Percentiles rank a stretch among this genome's conserved stretches.
Conservation (phyloP, 1,140 invertebrate species). For the Zaprionus kolodkinae region DNA sequence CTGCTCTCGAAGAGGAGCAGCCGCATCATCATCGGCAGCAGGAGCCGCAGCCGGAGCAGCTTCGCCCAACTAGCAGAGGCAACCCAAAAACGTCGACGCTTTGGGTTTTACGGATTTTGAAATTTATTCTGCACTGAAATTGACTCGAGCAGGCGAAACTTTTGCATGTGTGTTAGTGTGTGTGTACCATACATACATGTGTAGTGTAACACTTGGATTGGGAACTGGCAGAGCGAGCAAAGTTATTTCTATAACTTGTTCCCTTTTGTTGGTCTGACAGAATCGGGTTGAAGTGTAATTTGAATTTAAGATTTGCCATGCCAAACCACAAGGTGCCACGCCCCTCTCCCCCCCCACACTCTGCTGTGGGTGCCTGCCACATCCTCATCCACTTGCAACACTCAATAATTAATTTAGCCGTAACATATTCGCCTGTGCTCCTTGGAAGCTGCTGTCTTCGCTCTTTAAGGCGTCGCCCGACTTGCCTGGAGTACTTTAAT, state of each 20-base stretch:
- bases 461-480: slow-evolving; percentile 27
- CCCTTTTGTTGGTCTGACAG: slow-evolving; percentile 66
- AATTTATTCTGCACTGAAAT: slow-evolving; percentile 75
- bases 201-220: neutral
- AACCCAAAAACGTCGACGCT: slow-evolving; percentile 71
- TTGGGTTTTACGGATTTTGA: slow-evolving; percentile 76
- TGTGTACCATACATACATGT: slow-evolving; percentile 32
- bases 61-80: slow-evolving; percentile 22
- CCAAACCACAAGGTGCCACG: slow-evolving; percentile 64
- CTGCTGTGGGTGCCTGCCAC: slow-evolving; percentile 21
- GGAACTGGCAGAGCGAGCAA: slow-evolving; percentile 18
- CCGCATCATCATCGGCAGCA: slow-evolving; percentile 6
- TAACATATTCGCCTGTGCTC: slow-evolving; percentile 56
- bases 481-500: slow-evolving; percentile 57
- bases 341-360: slow-evolving; percentile 3
- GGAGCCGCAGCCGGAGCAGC: neutral
- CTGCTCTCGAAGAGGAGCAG: neutral
- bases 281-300: slow-evolving; percentile 75
- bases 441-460: neutral
- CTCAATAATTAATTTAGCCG: slow-evolving; percentile 78
- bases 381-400: slow-evolving; percentile 30
- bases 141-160: slow-evolving; percentile 68
- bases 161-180: slow-evolving; percentile 24
- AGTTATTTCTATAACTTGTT: slow-evolving; percentile 76
- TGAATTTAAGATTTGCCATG: slow-evolving; percentile 82